Conservation (phyloP, 2,888 invertebrate genomes). For the Miltochrista miniata region DNA sequence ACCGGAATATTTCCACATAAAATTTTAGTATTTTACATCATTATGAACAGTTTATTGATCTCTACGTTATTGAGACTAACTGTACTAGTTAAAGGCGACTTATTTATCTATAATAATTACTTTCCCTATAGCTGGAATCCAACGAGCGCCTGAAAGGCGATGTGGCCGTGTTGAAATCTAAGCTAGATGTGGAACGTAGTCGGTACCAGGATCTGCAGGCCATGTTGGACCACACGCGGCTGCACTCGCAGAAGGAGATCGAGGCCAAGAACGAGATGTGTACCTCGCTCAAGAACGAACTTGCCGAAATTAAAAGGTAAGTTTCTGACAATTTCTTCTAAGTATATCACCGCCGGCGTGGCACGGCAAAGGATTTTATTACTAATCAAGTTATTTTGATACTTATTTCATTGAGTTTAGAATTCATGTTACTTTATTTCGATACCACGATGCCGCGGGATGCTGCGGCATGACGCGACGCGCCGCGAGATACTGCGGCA, state of each 20-base stretch:
- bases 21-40: too few relatives aligned
- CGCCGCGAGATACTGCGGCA: too few relatives aligned
- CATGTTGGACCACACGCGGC: conserved; percentile 63
- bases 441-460: too few relatives aligned
- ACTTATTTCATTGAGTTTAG: too few relatives aligned
- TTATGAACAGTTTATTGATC: too few relatives aligned
- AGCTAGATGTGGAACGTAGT: conserved; percentile 78
- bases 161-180: conserved; percentile 73
- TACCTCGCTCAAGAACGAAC: conserved; percentile 59
- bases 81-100: background rate
- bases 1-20: too few relatives aligned
- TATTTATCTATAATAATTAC: background rate
- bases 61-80: background rate
- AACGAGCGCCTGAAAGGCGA: conserved; percentile 77
- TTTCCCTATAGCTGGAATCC: conserved; percentile 63
- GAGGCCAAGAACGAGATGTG: conserved; percentile 51
- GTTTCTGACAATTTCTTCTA: too few relatives aligned
- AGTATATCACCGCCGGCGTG: too few relatives aligned
- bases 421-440: too few relatives aligned
- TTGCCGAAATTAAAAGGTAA: conserved; percentile 64
- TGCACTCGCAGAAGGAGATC: conserved; percentile 63
- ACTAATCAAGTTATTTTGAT: too few relatives aligned
- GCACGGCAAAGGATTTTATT: too few relatives aligned
- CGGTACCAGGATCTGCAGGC: conserved; percentile 72
- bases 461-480: too few relatives aligned